phyloP scores from a whole-genome alignment of 2,797 vertebrate species.

The Anolis apletophallus region DNA sequence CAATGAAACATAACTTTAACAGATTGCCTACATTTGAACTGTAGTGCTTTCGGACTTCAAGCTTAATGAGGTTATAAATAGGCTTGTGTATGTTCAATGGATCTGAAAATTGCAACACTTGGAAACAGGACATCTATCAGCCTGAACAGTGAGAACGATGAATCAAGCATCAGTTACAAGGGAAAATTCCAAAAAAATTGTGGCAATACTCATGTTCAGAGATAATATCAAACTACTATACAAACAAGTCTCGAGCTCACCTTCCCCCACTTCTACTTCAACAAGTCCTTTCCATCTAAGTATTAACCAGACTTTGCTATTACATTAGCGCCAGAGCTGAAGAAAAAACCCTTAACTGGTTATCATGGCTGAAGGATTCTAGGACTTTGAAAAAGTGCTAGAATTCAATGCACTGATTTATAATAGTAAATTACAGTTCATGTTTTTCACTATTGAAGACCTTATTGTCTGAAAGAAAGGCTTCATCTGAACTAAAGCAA shows the following conservation, averaged over 20 bases:
- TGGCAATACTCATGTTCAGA: not conserved
- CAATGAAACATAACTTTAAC: constrained; percentile 64
- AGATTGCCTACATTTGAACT: constrained; percentile 70
- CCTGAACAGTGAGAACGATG: not conserved
- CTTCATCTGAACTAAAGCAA: not conserved
- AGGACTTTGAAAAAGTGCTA: too few species aligned
- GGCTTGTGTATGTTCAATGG: constrained; percentile 37
- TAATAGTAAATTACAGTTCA: not conserved
- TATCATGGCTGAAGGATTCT: too few species aligned
- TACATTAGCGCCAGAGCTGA: not conserved
- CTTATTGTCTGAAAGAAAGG: not conserved
- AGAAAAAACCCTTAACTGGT: too few species aligned
- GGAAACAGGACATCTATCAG: not conserved
- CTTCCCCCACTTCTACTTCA: too few species aligned
- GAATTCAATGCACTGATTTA: too few species aligned
- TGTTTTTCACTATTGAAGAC: not conserved
- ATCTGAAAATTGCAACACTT: too few species aligned
- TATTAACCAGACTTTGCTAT: not conserved
- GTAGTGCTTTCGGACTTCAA: constrained; percentile 67
- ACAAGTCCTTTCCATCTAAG: not conserved
- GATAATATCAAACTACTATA: not conserved
- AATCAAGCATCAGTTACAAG: not conserved
- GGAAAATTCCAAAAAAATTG: not conserved
- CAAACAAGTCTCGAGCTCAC: too few species aligned
- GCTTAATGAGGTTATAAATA: constrained; percentile 66